Evolutionary conservation across 2,888 invertebrate species (phyloP), one percentile per base, ranked within the genome.

Genomic region (Cheiracanthium punctorium): DNA sequence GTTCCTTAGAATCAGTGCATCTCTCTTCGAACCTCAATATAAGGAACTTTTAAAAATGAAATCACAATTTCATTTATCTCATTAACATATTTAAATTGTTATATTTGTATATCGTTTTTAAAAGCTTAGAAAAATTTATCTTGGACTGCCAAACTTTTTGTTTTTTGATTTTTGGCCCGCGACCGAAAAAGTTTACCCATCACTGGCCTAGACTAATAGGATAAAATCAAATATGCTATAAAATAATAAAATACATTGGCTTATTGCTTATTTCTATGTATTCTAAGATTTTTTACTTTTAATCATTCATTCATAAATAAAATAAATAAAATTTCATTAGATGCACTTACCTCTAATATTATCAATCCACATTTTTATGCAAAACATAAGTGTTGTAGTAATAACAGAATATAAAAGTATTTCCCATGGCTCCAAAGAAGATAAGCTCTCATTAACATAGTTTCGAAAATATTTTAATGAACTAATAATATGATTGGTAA

Each of bases 361-460:
- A 12, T 67, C 32, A 30, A 67, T 30, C 67, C 67, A 67, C 30
- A 17, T 12, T 67, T 30, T 30, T n/a, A 67, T 17, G 14, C 30
- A 30, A 30, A 67, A 14, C 32, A 67, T 30, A 4, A 67, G 8
- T 30, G n/a, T 2, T 10, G 41, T 43, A 10, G 81, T 70, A 2
- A 75, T n/a, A 17, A 69, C 1, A 28, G 81, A 70, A 41, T 37
- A 24, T 4, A 58, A 14, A 20, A 82, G 75, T 5, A 82, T 74
- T 70, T 75, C 41, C 74, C 75, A 75, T 30, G 81, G 7, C 14
- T 82, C 81, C 33, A 28, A 69, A 10, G 48, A 58, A 7, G 67
- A 1, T 20, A 74, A 82, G 0, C 12, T 17, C n/a, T 29, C 41
- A 82, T 82, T 82, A 29, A 82, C 10, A 67, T 52, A 74, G n/a